These are phyloP conservation scores for Sphaerodactylus townsendi DNA, from an alignment of 2,113 vertebrate species.

Conservation along the genomic window DNA sequence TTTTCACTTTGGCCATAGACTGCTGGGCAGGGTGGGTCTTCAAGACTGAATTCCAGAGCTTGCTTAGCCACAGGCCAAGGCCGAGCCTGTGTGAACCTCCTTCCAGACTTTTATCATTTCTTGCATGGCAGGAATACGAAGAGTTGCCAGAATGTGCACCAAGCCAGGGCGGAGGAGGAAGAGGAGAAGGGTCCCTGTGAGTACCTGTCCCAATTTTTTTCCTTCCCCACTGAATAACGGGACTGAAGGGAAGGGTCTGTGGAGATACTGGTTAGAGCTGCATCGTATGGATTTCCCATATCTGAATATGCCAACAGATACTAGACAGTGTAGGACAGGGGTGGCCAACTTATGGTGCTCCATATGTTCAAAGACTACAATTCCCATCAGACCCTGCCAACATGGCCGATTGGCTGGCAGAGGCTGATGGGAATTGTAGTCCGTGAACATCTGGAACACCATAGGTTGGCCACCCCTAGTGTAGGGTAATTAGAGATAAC, in stretches of 20 bases:
- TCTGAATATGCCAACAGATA: background rate
- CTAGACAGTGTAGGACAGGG: background rate
- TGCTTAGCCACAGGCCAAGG: background rate
- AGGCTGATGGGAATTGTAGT: too few species aligned
- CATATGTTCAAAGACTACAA: too few species aligned
- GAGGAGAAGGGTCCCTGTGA: slow-evolving; percentile 59
- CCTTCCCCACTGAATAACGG: background rate
- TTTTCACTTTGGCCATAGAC: background rate
- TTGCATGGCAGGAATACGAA: slow-evolving; percentile 61
- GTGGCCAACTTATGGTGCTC: too few species aligned
- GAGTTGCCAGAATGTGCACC: slow-evolving; percentile 40
- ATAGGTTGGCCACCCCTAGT: too few species aligned
- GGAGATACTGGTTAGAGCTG: slow-evolving; percentile 1
- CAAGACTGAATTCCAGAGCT: background rate
- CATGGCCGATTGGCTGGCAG: too few species aligned
- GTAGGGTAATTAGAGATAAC: too few species aligned
- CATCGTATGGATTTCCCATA: too few species aligned
- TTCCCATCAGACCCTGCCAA: too few species aligned
- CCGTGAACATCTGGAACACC: too few species aligned
- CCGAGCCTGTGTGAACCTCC: background rate
- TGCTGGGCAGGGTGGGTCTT: background rate
- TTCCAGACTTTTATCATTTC: slow-evolving; percentile 38
- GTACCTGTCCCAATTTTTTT: background rate
- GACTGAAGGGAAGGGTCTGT: background rate
- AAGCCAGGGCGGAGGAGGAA: slow-evolving; percentile 54